These are phyloP conservation scores for Cydia strobilella DNA, from an alignment of 1,140 invertebrate species.

Conservation along the genomic window DNA sequence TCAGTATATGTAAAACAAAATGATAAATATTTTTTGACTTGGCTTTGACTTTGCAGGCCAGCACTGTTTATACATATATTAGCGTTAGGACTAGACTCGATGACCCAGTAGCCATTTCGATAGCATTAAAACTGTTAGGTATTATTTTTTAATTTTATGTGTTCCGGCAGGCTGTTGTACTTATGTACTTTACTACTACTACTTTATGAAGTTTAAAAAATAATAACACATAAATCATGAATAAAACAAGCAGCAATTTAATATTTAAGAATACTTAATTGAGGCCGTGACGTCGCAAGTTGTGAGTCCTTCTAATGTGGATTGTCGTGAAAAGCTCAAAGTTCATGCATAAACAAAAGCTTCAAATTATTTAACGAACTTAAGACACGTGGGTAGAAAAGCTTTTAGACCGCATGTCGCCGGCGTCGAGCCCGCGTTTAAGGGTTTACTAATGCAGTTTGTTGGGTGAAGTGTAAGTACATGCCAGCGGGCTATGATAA, in stretches of 20 bases:
- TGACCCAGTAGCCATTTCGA: too few relatives aligned
- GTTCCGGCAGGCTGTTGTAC: too few relatives aligned
- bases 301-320: slow-evolving; percentile 41
- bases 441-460: slow-evolving; percentile 29
- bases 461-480: neutral
- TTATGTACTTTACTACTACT: too few relatives aligned
- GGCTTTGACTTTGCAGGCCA: too few relatives aligned
- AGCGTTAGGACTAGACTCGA: too few relatives aligned
- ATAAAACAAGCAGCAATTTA: neutral
- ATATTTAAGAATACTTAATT: neutral
- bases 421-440: neutral
- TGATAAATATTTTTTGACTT: too few relatives aligned
- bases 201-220: too few relatives aligned
- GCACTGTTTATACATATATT: too few relatives aligned
- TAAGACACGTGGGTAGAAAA: slow-evolving; percentile 42
- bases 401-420: slow-evolving; percentile 22
- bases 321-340: slow-evolving; percentile 51
- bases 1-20: too few relatives aligned
- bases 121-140: too few relatives aligned
- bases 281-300: neutral
- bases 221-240: too few relatives aligned
- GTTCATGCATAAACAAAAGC: slow-evolving; percentile 53
- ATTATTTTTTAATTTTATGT: too few relatives aligned
- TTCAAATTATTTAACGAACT: slow-evolving; percentile 44
- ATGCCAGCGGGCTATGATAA: neutral